phyloP scores from a whole-genome alignment of 2,797 vertebrate species.

The Dicrostonyx torquatus region DNA sequence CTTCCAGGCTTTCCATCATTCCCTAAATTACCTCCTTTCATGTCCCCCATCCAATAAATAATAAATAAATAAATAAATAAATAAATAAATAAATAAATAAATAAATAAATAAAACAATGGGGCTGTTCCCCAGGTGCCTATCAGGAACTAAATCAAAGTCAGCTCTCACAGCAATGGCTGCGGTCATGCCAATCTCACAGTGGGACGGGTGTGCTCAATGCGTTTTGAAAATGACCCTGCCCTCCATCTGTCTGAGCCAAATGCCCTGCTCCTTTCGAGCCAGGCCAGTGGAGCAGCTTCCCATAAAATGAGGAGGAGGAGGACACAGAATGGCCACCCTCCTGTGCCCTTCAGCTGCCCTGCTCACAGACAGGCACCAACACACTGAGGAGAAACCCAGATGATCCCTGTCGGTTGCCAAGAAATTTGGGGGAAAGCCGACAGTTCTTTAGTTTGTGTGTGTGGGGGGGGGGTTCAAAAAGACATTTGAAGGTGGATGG shows the following conservation, averaged over 20 bases:
- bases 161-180: conserved; percentile 56
- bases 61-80: background rate
- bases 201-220: conserved; percentile 80
- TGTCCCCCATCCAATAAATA: background rate
- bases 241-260: conserved; percentile 83
- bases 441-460: background rate
- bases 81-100: background rate
- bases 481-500: conserved; percentile 37
- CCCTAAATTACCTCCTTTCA: conserved; percentile 65
- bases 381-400: background rate
- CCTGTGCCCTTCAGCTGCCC: conserved; percentile 44
- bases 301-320: conserved; percentile 58
- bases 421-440: background rate
- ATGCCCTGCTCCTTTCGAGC: conserved; percentile 77
- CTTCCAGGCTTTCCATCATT: conserved; percentile 75
- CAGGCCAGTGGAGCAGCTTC: conserved; percentile 68
- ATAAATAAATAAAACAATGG: background rate
- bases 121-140: conserved; percentile 68
- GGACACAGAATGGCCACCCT: conserved; percentile 41
- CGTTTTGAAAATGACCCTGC: conserved; percentile 80
- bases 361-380: background rate
- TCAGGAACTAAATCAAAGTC: conserved; percentile 76
- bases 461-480: conserved; percentile 8
- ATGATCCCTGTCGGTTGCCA: background rate
- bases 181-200: conserved; percentile 79